Evolutionary conservation across 1,140 invertebrate species (phyloP).

Genomic region (Panulirus ornatus): DNA sequence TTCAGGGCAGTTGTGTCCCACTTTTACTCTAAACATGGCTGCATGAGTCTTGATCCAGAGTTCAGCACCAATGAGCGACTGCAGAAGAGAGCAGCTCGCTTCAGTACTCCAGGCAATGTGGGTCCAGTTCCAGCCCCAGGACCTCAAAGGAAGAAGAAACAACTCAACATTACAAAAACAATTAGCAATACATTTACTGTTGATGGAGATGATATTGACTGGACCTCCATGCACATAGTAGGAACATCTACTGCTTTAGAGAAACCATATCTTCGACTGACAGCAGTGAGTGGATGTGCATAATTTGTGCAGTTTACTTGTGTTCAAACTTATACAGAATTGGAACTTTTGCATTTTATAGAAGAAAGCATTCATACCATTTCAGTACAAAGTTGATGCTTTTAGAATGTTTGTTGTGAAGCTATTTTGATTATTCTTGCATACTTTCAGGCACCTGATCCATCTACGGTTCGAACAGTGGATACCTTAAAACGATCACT

Average conservation of each 20-base stretch:
- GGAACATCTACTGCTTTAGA: constrained; percentile 95
- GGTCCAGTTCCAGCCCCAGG: not conserved
- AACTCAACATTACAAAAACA: constrained; percentile 54
- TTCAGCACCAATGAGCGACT: constrained; percentile 78
- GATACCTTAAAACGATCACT: constrained; percentile 91
- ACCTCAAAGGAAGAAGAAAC: constrained; percentile 43
- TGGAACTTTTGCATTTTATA: too few relatives aligned
- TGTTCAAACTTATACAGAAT: too few relatives aligned
- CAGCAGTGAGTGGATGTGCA: constrained; percentile 82
- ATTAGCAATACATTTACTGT: constrained; percentile 76
- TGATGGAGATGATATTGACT: constrained; percentile 85
- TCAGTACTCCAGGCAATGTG: constrained; percentile 78
- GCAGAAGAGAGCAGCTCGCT: constrained; percentile 87
- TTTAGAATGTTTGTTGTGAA: not conserved
- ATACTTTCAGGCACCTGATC: constrained; percentile 88
- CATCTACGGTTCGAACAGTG: constrained; percentile 93
- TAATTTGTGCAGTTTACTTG: not conserved
- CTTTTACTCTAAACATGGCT: constrained; percentile 85
- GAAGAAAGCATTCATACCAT: too few relatives aligned
- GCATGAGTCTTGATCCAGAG: constrained; percentile 78
- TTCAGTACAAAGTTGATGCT: too few relatives aligned
- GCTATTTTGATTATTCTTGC: not conserved
- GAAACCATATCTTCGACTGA: constrained; percentile 95
- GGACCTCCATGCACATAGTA: constrained; percentile 91
- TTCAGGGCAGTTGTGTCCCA: constrained; percentile 77